Evolutionary conservation across 2,113 vertebrate species (phyloP).

Genomic region (Peromyscus californicus): DNA sequence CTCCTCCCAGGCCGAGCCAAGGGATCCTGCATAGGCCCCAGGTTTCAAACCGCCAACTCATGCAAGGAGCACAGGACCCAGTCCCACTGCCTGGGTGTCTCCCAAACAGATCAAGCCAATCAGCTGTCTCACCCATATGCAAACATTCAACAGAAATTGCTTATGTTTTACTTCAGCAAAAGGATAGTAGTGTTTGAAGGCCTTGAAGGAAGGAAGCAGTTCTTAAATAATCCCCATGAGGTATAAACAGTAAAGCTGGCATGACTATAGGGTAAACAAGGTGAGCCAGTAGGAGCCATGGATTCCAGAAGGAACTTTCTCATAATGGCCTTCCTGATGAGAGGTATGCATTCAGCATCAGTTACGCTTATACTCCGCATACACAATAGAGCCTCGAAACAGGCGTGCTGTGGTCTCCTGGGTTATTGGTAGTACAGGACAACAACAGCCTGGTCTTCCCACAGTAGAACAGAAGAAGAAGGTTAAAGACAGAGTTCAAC

Average conservation of each 20-base stretch:
- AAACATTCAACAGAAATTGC: neutral
- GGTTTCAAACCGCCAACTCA: too few relatives aligned
- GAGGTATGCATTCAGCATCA: neutral
- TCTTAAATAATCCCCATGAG: neutral
- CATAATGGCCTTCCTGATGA: fast-evolving
- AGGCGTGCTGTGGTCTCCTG: fast-evolving
- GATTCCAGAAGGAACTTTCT: neutral
- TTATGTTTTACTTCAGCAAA: neutral
- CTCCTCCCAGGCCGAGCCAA: too few relatives aligned
- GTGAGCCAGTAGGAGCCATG: too few relatives aligned
- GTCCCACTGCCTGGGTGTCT: too few relatives aligned
- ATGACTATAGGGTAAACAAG: too few relatives aligned
- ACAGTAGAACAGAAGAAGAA: neutral
- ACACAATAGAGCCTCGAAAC: neutral
- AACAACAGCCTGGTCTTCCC: neutral
- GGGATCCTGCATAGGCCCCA: too few relatives aligned
- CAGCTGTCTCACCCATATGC: too few relatives aligned
- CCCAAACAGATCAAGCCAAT: too few relatives aligned
- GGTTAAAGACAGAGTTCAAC: neutral
- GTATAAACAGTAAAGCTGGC: neutral
- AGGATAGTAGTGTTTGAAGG: neutral
- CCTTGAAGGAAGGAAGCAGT: neutral
- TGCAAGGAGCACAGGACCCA: too few relatives aligned
- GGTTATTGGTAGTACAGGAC: neutral
- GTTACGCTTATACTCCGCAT: neutral